Evolutionary conservation across 2,888 invertebrate species (phyloP), one percentile per base, ranked within the genome.

Genomic region (Ellobium chinense): DNA sequence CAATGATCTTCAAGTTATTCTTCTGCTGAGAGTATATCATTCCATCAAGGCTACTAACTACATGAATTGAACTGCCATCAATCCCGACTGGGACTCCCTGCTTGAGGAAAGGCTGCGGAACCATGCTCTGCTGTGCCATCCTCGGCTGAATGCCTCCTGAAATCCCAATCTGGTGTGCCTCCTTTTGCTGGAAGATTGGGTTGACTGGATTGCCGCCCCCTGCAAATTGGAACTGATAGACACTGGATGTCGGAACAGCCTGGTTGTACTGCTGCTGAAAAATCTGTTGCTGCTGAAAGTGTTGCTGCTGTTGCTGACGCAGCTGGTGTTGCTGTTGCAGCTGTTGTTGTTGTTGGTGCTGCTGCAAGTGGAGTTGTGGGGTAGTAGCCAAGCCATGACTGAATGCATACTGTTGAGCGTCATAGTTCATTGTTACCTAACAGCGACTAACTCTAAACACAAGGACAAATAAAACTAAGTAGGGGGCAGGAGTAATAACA

Each of bases 401-500:
- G 72, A 82, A 82, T 63, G 81, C 73, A 69, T 83, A 83, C 54
- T 83, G 81, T 58, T 81, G 83, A 76, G 73, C 73, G 54, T 83
- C 83, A 83, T 83, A 81, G 83, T 83, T 83, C 83, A 83, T 83
- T 77, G 76, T 83, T 77, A 78, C 72, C 66, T 56, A 24, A 54
- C 54, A 76, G n/a, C 46, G 54, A 1, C n/a, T 62, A 46, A 2
- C 34, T 46, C 27, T 29, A 29, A 39, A 5, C 54, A 65, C 34
- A 9, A 46, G n/a, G 12, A 29, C 4, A 65, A 76, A 36, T 56
- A 12, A 65, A 54, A 36, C 54, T 76, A 76, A 54, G 76, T 76
- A 18, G 66, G 76, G 2, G 76, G 36, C 56, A 54, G 24, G 24
- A 76, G 9, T n/a, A 65, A 66, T n/a, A 12, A 34, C n/a, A 76